Evolutionary conservation across 2,797 vertebrate species (phyloP).

Genomic region (Adrianichthys oophorus): DNA sequence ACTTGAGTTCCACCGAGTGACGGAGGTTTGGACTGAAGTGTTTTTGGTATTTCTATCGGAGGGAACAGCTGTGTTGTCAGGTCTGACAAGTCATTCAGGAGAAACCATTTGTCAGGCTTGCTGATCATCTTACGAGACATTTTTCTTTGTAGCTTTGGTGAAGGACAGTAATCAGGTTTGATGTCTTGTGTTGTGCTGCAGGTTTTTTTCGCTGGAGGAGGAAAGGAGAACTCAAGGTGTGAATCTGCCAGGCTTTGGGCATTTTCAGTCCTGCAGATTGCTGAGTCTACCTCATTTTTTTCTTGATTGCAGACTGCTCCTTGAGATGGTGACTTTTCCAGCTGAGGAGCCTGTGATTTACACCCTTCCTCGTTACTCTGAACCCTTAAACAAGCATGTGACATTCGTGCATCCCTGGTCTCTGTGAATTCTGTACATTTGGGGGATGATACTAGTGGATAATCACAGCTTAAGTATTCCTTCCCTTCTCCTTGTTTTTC

Average conservation of each 20-base stretch:
- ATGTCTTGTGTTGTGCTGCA: conserved; percentile 76
- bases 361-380: conserved; percentile 41
- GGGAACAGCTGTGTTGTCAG: conserved; percentile 69
- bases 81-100: conserved; percentile 67
- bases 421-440: conserved; percentile 35
- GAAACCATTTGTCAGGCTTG: conserved; percentile 69
- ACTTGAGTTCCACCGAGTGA: conserved; percentile 15
- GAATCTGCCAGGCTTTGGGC: conserved; percentile 45
- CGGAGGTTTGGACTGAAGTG: conserved; percentile 43
- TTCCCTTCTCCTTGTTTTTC: conserved; percentile 46
- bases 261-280: conserved; percentile 44
- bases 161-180: conserved; percentile 75
- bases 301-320: conserved; percentile 41
- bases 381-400: conserved; percentile 40
- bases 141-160: conserved; percentile 81
- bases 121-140: conserved; percentile 78
- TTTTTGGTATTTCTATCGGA: conserved; percentile 68
- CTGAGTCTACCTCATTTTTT: conserved; percentile 37
- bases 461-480: conserved; percentile 35
- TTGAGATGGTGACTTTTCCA: conserved; percentile 24
- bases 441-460: conserved; percentile 33
- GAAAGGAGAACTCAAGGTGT: conserved; percentile 71
- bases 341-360: conserved; percentile 31
- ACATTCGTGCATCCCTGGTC: conserved; percentile 25
- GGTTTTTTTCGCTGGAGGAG: conserved; percentile 81